These are phyloP conservation scores for Scrobipalpa costella DNA, from an alignment of 2,888 invertebrate species.

Conservation along the genomic window DNA sequence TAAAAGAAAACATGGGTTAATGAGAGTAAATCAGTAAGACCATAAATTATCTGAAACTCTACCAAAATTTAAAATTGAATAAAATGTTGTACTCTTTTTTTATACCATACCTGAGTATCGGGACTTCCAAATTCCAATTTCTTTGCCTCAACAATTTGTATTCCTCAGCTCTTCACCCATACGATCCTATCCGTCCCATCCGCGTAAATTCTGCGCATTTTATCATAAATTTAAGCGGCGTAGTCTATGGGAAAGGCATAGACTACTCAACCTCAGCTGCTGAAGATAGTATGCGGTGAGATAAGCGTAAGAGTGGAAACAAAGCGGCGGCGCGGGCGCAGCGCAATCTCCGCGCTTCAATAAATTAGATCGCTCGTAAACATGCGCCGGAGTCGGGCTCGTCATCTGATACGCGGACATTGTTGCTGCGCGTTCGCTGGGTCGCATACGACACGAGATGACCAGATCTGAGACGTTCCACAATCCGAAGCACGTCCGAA, in stretches of 20 bases:
- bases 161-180: not conserved
- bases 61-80: too few relatives aligned
- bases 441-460: conserved; percentile 25
- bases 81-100: not conserved
- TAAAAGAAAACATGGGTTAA: too few relatives aligned
- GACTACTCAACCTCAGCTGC: not conserved
- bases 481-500: too few relatives aligned
- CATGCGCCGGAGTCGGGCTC: conserved; percentile 58
- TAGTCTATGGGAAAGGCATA: conserved; percentile 17
- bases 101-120: too few relatives aligned
- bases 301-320: conserved; percentile 36
- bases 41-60: too few relatives aligned
- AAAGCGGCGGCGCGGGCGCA: conserved; percentile 42
- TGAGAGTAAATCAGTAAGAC: too few relatives aligned
- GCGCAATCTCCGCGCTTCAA: conserved; percentile 52
- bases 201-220: conserved; percentile 3
- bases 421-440: conserved; percentile 43
- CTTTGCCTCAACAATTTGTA: not conserved
- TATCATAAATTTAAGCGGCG: conserved; percentile 13
- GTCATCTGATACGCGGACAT: conserved; percentile 68
- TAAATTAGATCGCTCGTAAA: conserved; percentile 70
- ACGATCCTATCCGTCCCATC: not conserved
- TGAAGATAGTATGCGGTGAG: conserved; percentile 13
- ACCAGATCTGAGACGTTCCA: too few relatives aligned
- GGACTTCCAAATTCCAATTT: too few relatives aligned